Base-by-base conservation (phyloP, 2,797 vertebrate genomes). In the Gila robusta region DNA sequence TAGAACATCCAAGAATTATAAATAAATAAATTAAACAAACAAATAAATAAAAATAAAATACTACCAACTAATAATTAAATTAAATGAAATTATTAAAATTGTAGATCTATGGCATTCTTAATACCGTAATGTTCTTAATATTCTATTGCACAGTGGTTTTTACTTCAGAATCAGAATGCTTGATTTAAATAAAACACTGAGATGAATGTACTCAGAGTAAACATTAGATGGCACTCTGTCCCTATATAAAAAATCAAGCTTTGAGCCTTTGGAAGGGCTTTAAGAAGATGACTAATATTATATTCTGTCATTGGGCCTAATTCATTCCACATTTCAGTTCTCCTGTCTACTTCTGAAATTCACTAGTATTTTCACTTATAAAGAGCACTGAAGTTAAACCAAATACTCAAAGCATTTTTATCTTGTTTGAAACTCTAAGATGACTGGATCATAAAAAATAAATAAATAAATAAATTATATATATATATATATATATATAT, bases 161-260 rank as follows among this genome's bases (percentile, higher is more conserved):
- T 17, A 73, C 14, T n/a, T 19, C 41, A 49, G 44, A 49, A 28
- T 32, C 26, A 35, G 26, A 74, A 74, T 3, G 6, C 17, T 9
- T 8, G 39, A 28, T 35, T 23, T 54, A 7, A 80, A n/a, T 54
- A 37, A 81, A 37, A 41, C 77, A 35, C 39, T 28, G 11, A 76
- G 14, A 37, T 5, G 32, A 26, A 23, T 28, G 73, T 54, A 41
- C 17, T 9, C 47, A 16, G 1, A 37, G n/a, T 23, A 7, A 54
- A 78, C 83, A 32, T n/a, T 69, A 69, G 83, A 78, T 44, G 83
- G 64, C 62, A 6, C 64, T 78, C 44, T 84, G 28, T 67, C 3
- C 6, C 44, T 49, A 32, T 35, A 47, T 6, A n/a, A 32, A 49
- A 14, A 37, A n/a, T 12, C 0, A 4, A n/a, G 9, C 8, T 21